Percentiles rank a stretch among this genome's conserved stretches.
Conservation (phyloP, 2,888 invertebrate genomes). For the Eupithecia subumbrata region DNA sequence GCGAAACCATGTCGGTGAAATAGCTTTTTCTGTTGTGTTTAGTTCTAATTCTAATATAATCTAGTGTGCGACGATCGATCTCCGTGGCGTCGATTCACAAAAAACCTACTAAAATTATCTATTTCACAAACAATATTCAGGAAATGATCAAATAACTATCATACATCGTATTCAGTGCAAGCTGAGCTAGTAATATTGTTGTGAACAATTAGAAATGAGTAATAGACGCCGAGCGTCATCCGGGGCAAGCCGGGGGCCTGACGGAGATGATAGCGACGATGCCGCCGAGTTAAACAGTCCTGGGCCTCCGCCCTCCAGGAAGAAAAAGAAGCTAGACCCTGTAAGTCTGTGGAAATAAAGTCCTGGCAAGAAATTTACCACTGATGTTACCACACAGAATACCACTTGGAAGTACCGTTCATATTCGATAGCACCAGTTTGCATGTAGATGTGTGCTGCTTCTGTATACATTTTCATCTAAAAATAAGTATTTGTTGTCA, state of each 20-base stretch:
- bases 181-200: background rate
- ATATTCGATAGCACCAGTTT: background rate
- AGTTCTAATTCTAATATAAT: no score
- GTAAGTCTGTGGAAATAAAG: slow-evolving; percentile 71
- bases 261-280: slow-evolving; percentile 89
- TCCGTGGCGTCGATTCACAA: background rate
- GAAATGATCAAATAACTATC: background rate
- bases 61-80: no score
- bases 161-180: background rate
- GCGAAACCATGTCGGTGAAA: background rate
- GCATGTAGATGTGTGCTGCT: background rate
- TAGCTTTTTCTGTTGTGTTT: background rate
- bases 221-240: slow-evolving; percentile 93
- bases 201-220: slow-evolving; percentile 81
- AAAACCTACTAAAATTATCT: background rate
- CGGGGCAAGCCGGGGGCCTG: slow-evolving; percentile 88
- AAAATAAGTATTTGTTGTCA: background rate
- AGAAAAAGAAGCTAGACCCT: slow-evolving; percentile 90
- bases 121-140: background rate
- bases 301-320: slow-evolving; percentile 81
- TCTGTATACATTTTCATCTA: background rate
- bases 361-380: background rate
- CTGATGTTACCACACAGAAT: no score
- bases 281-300: slow-evolving; percentile 79
- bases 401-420: background rate